A percentile compares a stretch with the other conserved stretches of the same genome.
These are phyloP conservation scores for Belgica antarctica DNA, from an alignment of 2,888 invertebrate species.

Conservation along the genomic window DNA sequence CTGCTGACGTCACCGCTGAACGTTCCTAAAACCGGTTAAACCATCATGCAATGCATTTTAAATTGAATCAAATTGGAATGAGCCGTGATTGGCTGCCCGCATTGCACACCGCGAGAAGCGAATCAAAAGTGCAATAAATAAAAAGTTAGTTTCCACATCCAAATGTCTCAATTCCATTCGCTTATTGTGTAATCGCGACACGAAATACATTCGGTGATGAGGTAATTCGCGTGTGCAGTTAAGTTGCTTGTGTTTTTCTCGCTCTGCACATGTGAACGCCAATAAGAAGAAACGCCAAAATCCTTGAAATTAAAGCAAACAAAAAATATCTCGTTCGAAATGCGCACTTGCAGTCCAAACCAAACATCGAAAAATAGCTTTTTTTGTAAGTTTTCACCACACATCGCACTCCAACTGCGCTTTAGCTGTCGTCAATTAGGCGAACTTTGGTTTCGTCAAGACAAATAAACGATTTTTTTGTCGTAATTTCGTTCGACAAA, in stretches of 20 bases:
- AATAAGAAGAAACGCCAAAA: constrained; percentile 1
- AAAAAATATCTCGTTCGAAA: not conserved
- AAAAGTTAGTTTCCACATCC: not conserved
- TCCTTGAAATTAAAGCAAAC: constrained; percentile 40
- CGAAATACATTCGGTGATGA: constrained; percentile 4
- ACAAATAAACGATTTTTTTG: not conserved
- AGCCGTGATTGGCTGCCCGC: constrained; percentile 37
- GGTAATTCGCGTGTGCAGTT: constrained; percentile 24
- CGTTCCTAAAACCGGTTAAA: too few relatives aligned
- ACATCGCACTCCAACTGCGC: constrained; percentile 19
- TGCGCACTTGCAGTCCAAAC: constrained; percentile 24
- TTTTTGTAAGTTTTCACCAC: too few relatives aligned
- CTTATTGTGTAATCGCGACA: constrained; percentile 13
- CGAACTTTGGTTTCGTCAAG: constrained; percentile 1
- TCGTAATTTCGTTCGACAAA: constrained; percentile 31
- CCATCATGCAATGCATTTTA: constrained; percentile 25
- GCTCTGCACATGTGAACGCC: constrained; percentile 9
- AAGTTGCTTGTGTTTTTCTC: not conserved
- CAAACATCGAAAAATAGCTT: not conserved
- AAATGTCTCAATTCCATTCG: constrained; percentile 2
- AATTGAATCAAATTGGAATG: constrained; percentile 27
- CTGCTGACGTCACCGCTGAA: too few relatives aligned
- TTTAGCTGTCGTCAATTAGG: constrained; percentile 40
- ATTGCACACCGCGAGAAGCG: not conserved
- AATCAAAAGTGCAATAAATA: constrained; percentile 27